Evolutionary conservation across 1,140 invertebrate genomes (phyloP), one percentile per base, ranked within the genome.

Genomic region (Drosophila nebulosa): DNA sequence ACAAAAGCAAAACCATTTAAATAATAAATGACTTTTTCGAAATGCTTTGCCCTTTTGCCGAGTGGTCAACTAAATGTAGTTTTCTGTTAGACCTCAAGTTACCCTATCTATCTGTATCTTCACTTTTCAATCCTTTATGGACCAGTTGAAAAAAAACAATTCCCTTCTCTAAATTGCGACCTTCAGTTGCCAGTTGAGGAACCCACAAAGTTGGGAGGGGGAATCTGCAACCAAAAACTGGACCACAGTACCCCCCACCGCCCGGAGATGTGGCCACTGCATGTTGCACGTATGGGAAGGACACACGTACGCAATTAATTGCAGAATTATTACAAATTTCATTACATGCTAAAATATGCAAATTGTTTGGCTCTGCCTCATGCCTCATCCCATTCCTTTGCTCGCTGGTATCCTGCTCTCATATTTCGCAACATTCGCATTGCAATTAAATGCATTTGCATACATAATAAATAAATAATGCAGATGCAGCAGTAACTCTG

Each of bases 311-410:
- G 83, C 83, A 88, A 88, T 88, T 88, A 88, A 88, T 88, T 88
- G 83, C 78, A 88, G 78, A 88, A 88, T 79, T 88, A 88, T 88
- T 89, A 83, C 83, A 88, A 88, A 88, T 88, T 88, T 88, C 84
- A 88, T 88, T 88, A 88, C 84, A 88, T 81, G 83, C 78, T 88
- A 88, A 88, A 88, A 88, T 88, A 88, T 88, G 83, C 84, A 88
- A 88, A 88, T 88, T 88, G 79, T 88, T 83, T 88, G 74, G 78
- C 67, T 51, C 58, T 46, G n/a, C 7, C 50, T 4, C 57, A 46
- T 46, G 3, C 39, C 16, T 21, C 39, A 21, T 9, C 2, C 2
- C 39, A 18, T 18, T 18, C 16, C n/a, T n/a, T n/a, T 18, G 14
- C 16, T n/a, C n/a, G n/a, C n/a, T n/a, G n/a, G n/a, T n/a, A n/a